Conservation (phyloP, 1,140 invertebrate genomes). For the Octopus sinensis region DNA sequence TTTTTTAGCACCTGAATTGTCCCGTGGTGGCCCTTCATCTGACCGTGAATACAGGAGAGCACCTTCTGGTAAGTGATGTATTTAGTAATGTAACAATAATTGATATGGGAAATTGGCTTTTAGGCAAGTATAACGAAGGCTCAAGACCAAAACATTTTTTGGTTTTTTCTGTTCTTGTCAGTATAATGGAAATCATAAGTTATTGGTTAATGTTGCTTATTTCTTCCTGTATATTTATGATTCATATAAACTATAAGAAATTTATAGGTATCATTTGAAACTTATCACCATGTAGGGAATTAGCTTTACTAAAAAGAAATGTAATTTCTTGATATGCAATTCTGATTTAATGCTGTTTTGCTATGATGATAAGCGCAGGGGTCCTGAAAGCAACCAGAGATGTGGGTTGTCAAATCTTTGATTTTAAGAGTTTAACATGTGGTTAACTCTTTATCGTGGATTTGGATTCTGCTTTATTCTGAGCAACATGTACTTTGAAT, state of each 20-base stretch:
- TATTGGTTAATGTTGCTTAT: too few species aligned
- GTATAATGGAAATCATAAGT: too few species aligned
- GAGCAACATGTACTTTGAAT: neutral
- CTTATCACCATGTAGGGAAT: too few species aligned
- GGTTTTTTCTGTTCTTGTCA: too few species aligned
- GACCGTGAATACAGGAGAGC: slow-evolving; percentile 35
- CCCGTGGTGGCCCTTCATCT: slow-evolving; percentile 26
- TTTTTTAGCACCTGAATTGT: slow-evolving; percentile 32
- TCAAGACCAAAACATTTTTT: too few species aligned
- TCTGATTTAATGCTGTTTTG: neutral
- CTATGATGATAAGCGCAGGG: slow-evolving; percentile 14
- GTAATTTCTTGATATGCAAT: neutral
- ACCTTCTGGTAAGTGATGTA: neutral
- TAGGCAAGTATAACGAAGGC: too few species aligned
- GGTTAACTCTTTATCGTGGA: neutral
- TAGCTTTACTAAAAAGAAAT: too few species aligned
- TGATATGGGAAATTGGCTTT: neutral
- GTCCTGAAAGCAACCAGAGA: slow-evolving; percentile 13
- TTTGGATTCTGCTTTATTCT: slow-evolving; percentile 5
- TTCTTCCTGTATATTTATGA: too few species aligned
- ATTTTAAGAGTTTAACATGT: neutral
- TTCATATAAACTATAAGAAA: too few species aligned
- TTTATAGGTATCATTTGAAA: too few species aligned
- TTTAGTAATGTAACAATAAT: too few species aligned
- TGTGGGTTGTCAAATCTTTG: slow-evolving; percentile 9